Base-by-base conservation (phyloP, 1,140 invertebrate species). In the Drosophila pallidifrons region DNA sequence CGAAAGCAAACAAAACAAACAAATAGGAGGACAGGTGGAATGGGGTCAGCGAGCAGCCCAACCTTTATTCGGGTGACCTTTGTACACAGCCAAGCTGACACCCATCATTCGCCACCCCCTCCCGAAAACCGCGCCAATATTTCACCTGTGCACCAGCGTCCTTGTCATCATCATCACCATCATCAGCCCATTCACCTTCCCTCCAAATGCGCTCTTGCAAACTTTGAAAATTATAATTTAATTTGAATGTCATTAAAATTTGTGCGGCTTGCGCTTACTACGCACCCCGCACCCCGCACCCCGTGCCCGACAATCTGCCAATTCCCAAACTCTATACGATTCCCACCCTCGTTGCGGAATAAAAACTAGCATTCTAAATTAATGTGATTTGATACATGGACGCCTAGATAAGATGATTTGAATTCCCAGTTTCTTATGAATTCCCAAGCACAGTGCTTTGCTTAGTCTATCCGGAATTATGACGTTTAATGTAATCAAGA, bases 161-260 rank as follows among this genome's bases (percentile, higher is more conserved):
- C 83, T 82, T 88, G 83, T 77, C 73, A 73, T 75, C 82, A 77
- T 81, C 70, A 66, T 77, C 78, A 66, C 51, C 38, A 63, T 43
- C 59, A 15, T 52, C 32, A 52, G 61, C 35, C 63, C 20, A 35
- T n/a, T 13, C 58, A 1, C 32, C 13, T 25, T 28, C n/a, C 28
- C 25, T 20, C 35, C 25, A 11, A 45, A n/a, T 57, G 32, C 47
- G 60, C 46, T 51, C 41, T 57, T 59, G 73, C 68, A 88, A 87
- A 87, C 83, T 87, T 87, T 87, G 87, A 77, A 87, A 87, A 87
- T 87, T 88, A 88, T 87, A 87, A 87, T 87, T 87, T 89, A 80
- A 87, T 87, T 87, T 87, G 85, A 87, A 87, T 87, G 83, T 83
- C 83, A 87, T 87, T 87, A 87, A 87, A 87, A 89, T 87, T 87